Base-by-base conservation (phyloP, 1,140 invertebrate species). In the Saccostrea glomerata region DNA sequence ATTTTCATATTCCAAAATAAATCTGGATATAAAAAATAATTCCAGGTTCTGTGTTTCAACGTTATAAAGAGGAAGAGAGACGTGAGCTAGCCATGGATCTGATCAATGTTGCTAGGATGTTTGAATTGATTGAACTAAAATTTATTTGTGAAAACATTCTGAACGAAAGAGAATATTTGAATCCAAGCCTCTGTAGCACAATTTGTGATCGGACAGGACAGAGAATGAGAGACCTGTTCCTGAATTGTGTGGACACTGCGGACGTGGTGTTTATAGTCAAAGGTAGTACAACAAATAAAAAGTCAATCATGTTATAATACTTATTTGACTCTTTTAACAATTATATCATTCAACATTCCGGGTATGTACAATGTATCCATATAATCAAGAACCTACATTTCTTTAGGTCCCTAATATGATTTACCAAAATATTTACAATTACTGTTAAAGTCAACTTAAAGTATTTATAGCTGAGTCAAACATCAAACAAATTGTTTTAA, bases 61-160 rank as follows among this genome's bases (percentile, higher is more conserved):
- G 2, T 3, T 12, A 12, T 30, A 11, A 77, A 11, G 30, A 77
- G 15, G 23, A 77, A 12, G 9, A 77, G 11, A 11, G 30, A 77
- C 70, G 70, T 0, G 70, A 77, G 2, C 12, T 36, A 77, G 70
- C 70, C 23, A 77, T 77, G 70, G 70, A 77, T 25, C 70, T 77
- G 12, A 77, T 77, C 70, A 77, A 30, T 77, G 70, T 77, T 36
- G 70, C 70, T 13, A 77, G 70, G 70, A 77, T 77, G 70, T 77
- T 77, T 77, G 70, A 77, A 77, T 77, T 77, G 9, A 77, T 30
- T 30, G 70, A 77, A 25, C 13, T 77, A 15, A 77, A 77, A 36
- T 30, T 7, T 36, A 30, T 77, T 77, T 77, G 70, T 30, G 70
- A 77, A 30, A 77, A 77, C 25, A 36, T 77, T 77, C 15, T 77